These are phyloP conservation scores for Apis cerana DNA, from an alignment of 1,140 invertebrate genomes.

Conservation along the genomic window DNA sequence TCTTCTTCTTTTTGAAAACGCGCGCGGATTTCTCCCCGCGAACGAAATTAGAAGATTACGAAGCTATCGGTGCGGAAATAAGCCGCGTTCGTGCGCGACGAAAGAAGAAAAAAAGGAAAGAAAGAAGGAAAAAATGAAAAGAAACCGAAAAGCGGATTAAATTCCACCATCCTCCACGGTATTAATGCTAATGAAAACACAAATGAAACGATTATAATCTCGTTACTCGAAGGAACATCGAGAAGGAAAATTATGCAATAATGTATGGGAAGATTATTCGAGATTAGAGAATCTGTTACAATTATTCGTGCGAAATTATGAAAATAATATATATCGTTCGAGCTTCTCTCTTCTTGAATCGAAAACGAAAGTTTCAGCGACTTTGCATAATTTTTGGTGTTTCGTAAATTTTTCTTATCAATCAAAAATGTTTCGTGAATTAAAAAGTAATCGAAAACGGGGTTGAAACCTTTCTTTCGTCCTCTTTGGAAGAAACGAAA, in stretches of 20 bases:
- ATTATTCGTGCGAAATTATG: too few relatives aligned
- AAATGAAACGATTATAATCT: slow-evolving; percentile 13
- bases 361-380: too few relatives aligned
- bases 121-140: slow-evolving; percentile 58
- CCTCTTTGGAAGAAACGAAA: background rate
- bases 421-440: too few relatives aligned
- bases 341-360: too few relatives aligned
- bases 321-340: too few relatives aligned
- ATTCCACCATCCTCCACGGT: slow-evolving; percentile 66
- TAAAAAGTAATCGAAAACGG: too few relatives aligned
- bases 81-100: slow-evolving; percentile 51
- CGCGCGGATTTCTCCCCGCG: slow-evolving; percentile 59
- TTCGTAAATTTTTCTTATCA: too few relatives aligned
- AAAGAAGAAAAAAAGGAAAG: slow-evolving; percentile 64
- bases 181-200: slow-evolving; percentile 73
- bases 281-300: background rate
- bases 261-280: background rate
- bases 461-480: too few relatives aligned
- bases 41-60: slow-evolving; percentile 73
- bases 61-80: slow-evolving; percentile 60
- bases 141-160: slow-evolving; percentile 66
- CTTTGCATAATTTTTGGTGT: too few relatives aligned
- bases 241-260: background rate
- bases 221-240: background rate
- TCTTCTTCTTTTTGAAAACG: slow-evolving; percentile 29